Evolutionary conservation across 2,113 vertebrate genomes (phyloP).

Genomic region (Dromas ardeola): DNA sequence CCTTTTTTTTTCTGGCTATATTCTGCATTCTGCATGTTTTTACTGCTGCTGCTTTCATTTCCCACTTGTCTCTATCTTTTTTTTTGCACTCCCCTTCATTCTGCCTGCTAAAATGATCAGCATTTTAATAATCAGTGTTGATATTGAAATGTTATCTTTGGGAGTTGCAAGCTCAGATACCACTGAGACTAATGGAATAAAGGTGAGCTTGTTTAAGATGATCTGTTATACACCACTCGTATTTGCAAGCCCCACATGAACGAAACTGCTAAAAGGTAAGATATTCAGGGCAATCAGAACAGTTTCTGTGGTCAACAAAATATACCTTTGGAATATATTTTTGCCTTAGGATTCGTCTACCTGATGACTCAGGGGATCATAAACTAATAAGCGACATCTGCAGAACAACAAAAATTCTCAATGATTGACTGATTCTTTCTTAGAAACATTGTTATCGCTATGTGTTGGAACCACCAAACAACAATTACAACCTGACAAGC

Average conservation of each 20-base stretch:
- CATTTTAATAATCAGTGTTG: neutral
- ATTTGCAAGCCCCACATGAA: neutral
- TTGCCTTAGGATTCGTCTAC: neutral
- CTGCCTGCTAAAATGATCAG: neutral
- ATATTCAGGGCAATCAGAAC: neutral
- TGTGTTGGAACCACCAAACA: neutral
- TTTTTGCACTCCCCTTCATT: neutral
- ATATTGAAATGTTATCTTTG: neutral
- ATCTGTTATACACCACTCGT: neutral
- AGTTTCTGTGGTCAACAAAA: neutral
- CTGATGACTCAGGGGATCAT: neutral
- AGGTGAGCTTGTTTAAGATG: neutral
- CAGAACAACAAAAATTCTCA: neutral
- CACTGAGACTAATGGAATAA: neutral
- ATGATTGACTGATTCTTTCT: neutral
- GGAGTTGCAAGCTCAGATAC: neutral
- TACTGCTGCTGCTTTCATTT: neutral
- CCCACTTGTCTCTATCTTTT: neutral
- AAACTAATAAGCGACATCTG: neutral
- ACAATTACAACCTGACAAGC: neutral
- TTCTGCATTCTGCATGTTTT: neutral
- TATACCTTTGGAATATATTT: neutral
- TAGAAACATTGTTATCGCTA: neutral
- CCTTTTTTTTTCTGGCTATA: neutral
- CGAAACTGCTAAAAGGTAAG: neutral